Percentiles rank a stretch among this genome's conserved stretches.
Evolutionary conservation across 2,888 invertebrate species (phyloP).

Genomic region (Hirtodrosophila cameraria): DNA sequence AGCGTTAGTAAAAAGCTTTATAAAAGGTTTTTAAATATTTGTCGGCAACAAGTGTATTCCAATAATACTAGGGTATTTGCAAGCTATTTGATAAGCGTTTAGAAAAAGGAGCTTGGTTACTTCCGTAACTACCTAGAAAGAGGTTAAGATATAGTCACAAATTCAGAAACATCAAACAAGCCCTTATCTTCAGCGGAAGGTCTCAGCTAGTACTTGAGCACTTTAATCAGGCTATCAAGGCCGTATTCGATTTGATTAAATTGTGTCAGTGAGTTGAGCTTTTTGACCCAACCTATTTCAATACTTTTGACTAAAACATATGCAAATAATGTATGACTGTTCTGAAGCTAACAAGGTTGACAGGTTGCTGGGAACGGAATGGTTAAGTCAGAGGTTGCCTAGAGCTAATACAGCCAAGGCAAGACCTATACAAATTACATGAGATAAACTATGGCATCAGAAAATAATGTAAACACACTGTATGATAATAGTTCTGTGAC

Average conservation of each 20-base stretch:
- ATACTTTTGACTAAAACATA: slow-evolving; percentile 28
- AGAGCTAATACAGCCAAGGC: slow-evolving; percentile 1
- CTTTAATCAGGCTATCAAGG: no score
- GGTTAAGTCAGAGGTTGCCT: slow-evolving; percentile 19
- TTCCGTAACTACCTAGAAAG: no score
- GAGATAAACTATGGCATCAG: slow-evolving; percentile 10
- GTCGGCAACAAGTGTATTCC: no score
- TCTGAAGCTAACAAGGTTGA: slow-evolving; percentile 10
- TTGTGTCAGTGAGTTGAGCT: neutral
- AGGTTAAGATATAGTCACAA: no score
- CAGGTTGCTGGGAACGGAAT: slow-evolving; percentile 22
- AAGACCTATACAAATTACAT: slow-evolving; percentile 14
- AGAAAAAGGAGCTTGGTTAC: no score
- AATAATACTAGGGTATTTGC: no score
- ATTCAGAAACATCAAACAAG: no score
- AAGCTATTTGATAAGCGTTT: no score
- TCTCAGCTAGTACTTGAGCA: no score
- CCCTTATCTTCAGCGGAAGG: no score
- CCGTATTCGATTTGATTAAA: neutral
- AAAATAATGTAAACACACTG: slow-evolving; percentile 10
- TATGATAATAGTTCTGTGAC: slow-evolving; percentile 17
- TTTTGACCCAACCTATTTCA: slow-evolving; percentile 13
- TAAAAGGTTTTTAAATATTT: no score
- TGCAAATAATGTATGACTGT: slow-evolving; percentile 37
- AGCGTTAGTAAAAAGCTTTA: no score